phyloP scores from a whole-genome alignment of 2,113 vertebrate genomes.

The Ellobius talpinus region DNA sequence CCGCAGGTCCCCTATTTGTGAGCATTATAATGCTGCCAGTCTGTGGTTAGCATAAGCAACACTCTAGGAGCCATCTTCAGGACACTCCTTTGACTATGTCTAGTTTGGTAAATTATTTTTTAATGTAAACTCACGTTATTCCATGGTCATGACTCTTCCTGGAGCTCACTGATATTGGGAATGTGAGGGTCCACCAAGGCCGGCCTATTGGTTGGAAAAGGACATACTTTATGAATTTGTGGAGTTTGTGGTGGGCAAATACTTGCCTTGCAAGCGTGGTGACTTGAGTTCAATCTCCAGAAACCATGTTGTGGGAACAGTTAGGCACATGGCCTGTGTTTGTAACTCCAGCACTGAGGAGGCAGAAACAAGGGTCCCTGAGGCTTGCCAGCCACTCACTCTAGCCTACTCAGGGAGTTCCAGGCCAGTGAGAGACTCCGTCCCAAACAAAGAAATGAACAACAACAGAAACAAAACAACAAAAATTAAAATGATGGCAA shows the following conservation, averaged over 20 bases:
- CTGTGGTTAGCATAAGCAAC: constrained; percentile 22
- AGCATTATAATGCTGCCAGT: neutral
- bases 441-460: neutral
- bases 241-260: neutral
- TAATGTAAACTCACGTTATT: neutral
- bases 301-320: neutral
- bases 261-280: neutral
- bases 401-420: neutral
- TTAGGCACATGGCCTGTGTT: no score
- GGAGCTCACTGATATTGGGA: neutral
- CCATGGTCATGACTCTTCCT: neutral
- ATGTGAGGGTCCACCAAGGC: neutral
- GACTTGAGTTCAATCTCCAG: neutral
- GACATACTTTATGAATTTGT: neutral
- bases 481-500: neutral
- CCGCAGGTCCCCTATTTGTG: neutral
- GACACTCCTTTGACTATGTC: neutral
- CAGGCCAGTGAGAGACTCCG: neutral
- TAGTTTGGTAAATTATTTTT: neutral
- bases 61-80: neutral
- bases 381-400: neutral
- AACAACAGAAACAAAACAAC: no score
- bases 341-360: neutral
- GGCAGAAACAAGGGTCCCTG: neutral
- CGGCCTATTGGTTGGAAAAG: neutral